These are phyloP conservation scores for Linurgus olivaceus DNA, from an alignment of 2,797 vertebrate genomes.

Conservation along the genomic window DNA sequence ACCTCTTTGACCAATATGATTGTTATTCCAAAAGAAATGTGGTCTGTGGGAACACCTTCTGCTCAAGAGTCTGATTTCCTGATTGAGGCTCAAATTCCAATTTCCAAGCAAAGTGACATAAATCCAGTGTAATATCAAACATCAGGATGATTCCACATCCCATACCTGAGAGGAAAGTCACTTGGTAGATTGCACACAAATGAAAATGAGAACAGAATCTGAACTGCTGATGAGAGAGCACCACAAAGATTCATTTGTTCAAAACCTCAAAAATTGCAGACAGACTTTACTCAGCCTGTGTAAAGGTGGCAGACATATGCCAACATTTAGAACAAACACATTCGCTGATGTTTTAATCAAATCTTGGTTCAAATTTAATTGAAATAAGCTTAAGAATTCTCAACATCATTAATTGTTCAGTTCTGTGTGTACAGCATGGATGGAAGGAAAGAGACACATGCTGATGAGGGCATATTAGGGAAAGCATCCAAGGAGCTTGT, in stretches of 20 bases:
- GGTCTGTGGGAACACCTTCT: not conserved
- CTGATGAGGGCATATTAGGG: not conserved
- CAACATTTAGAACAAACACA: not conserved
- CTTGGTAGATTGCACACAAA: not conserved
- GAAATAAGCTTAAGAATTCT: conserved; percentile 15
- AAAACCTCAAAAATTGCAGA: not conserved
- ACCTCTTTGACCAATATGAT: not conserved
- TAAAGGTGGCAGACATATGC: not conserved
- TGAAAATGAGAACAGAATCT: not conserved
- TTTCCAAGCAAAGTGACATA: not conserved
- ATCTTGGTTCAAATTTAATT: not conserved
- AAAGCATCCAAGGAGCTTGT: conserved; percentile 2
- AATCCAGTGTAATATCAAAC: not conserved
- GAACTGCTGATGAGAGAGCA: not conserved
- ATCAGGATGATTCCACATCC: not conserved
- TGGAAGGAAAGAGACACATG: not conserved
- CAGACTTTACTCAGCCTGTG: not conserved
- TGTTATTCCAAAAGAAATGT: not conserved
- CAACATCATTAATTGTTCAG: not conserved
- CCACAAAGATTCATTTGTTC: conserved; percentile 16
- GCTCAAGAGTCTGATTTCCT: not conserved
- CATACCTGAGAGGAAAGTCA: accelerated
- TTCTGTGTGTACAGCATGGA: not conserved
- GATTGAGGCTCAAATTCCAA: not conserved
- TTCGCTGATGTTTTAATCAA: not conserved